Percentiles rank a stretch among this genome's conserved stretches.
These are phyloP conservation scores for Natrix natrix DNA, from an alignment of 2,797 vertebrate species.

Conservation along the genomic window DNA sequence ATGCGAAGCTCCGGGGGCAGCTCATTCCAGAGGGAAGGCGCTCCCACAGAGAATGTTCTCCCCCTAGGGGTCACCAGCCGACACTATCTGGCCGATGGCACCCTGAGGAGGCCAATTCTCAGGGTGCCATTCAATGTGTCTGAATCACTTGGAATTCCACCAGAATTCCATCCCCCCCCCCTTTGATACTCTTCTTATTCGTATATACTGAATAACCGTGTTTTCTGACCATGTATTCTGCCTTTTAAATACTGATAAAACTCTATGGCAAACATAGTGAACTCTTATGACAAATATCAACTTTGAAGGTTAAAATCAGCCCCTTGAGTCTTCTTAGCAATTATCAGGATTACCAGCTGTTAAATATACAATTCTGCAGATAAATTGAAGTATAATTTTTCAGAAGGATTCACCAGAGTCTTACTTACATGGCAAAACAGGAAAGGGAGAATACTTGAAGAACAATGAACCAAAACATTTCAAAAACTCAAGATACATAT, in stretches of 20 bases:
- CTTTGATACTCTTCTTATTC: neutral
- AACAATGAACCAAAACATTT: constrained; percentile 36
- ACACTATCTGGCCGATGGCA: too few relatives aligned
- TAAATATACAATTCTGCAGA: neutral
- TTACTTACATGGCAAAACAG: constrained; percentile 18
- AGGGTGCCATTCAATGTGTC: neutral
- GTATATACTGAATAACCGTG: neutral
- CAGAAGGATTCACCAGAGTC: constrained; percentile 1
- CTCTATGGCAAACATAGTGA: constrained; percentile 24
- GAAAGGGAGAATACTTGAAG: constrained; percentile 22
- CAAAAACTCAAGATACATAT: constrained; percentile 34
- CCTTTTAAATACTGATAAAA: constrained; percentile 29
- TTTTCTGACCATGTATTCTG: neutral
- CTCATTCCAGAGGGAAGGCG: too few relatives aligned
- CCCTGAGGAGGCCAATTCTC: too few relatives aligned
- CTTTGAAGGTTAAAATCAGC: constrained; percentile 14
- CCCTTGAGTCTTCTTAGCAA: neutral
- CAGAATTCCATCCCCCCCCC: neutral
- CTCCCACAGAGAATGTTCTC: too few relatives aligned
- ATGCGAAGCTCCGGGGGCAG: too few relatives aligned
- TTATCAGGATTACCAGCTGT: neutral
- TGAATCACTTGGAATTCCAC: neutral
- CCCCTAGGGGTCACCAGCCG: too few relatives aligned
- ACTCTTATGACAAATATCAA: neutral
- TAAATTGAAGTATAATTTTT: constrained; percentile 18